phyloP scores from a whole-genome alignment of 2,888 invertebrate genomes.

The Brenthis ino region DNA sequence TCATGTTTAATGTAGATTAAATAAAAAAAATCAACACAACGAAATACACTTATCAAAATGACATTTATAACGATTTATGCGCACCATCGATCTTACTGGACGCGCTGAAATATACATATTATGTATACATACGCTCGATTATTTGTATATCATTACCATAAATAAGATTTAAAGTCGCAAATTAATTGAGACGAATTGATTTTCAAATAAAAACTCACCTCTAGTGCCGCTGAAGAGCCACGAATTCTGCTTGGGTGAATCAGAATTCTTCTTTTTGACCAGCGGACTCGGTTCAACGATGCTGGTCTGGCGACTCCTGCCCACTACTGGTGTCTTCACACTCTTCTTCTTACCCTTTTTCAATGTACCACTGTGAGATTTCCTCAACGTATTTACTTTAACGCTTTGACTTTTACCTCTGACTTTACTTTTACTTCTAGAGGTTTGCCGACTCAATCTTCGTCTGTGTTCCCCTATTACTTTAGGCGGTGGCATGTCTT shows the following conservation, averaged over 20 bases:
- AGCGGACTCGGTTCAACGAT: constrained; percentile 68
- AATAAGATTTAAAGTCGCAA: background rate
- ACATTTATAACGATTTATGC: background rate
- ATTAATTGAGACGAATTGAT: background rate
- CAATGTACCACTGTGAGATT: constrained; percentile 74
- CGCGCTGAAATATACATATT: background rate
- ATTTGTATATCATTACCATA: background rate
- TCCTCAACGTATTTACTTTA: constrained; percentile 72
- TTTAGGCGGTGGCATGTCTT: constrained; percentile 64
- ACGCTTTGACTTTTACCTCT: constrained; percentile 74
- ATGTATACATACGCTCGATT: background rate
- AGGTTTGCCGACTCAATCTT: constrained; percentile 72
- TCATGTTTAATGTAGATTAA: background rate
- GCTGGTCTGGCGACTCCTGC: constrained; percentile 71
- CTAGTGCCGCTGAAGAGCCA: constrained; percentile 71
- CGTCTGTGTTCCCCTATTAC: constrained; percentile 66
- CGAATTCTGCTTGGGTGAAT: constrained; percentile 64
- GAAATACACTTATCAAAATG: background rate
- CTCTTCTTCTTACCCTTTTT: constrained; percentile 75
- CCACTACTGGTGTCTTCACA: constrained; percentile 57
- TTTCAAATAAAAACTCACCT: constrained; percentile 55
- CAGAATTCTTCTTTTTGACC: constrained; percentile 65
- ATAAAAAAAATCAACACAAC: background rate
- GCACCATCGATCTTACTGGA: background rate
- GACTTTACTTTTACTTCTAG: constrained; percentile 75